Percentiles rank a stretch among this genome's conserved stretches.
Evolutionary conservation across 37 sponge, comb jelly and placozoan genomes (phyloP).

Genomic region (Spongilla lacustris): DNA sequence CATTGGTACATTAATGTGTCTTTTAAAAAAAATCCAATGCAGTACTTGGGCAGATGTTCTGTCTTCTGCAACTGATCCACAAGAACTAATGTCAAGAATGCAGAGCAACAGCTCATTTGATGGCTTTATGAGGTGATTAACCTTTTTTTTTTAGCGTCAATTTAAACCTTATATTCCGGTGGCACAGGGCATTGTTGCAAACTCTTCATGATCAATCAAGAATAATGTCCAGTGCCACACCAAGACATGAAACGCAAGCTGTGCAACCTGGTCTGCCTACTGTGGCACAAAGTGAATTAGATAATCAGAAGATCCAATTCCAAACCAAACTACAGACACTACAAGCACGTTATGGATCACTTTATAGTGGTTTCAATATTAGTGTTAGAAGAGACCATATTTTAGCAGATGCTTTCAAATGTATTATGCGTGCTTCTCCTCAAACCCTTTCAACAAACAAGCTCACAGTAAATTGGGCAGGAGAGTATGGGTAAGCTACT

Average conservation of each 20-base stretch:
- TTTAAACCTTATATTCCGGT: background rate
- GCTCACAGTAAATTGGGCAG: conserved; percentile 23
- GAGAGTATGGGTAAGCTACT: conserved; percentile 51
- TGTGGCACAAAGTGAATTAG: background rate
- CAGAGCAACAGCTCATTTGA: background rate
- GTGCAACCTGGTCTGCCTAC: background rate
- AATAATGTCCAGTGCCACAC: background rate
- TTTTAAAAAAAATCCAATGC: background rate
- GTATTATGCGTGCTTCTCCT: conserved; percentile 49
- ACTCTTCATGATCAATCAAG: background rate
- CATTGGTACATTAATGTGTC: too few relatives aligned
- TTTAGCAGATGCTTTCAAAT: conserved; percentile 54
- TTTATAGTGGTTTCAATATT: background rate
- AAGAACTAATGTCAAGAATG: background rate
- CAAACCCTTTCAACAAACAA: conserved; percentile 21
- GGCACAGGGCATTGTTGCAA: background rate
- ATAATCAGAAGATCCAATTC: background rate
- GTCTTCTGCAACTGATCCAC: background rate
- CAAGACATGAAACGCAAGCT: background rate
- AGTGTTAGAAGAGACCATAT: conserved; percentile 16
- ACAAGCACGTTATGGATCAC: background rate
- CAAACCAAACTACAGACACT: background rate
- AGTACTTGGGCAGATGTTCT: background rate
- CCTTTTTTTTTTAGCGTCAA: background rate
- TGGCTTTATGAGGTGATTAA: background rate